phyloP scores from a whole-genome alignment of 1,140 invertebrate species.

The Cephus cinctus region DNA sequence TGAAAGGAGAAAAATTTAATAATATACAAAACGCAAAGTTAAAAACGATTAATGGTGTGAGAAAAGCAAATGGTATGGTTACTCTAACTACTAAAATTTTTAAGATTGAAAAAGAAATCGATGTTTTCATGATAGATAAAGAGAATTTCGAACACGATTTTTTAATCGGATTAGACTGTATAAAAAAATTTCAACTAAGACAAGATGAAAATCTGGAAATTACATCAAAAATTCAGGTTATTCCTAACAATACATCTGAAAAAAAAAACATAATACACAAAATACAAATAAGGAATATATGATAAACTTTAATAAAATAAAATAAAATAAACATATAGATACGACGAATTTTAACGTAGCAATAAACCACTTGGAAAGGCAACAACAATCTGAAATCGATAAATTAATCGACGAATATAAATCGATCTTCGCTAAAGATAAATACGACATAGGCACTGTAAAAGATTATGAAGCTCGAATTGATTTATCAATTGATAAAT shows the following conservation, averaged over 20 bases:
- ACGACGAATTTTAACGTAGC: conserved; percentile 23
- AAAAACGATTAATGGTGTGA: too few relatives aligned
- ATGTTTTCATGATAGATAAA: neutral
- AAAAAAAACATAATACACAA: too few relatives aligned
- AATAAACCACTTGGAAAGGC: conserved; percentile 23
- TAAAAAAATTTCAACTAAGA: neutral
- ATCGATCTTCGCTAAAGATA: conserved; percentile 17
- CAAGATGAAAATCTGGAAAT: conserved; percentile 1
- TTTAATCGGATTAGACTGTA: neutral
- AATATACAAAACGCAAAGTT: too few relatives aligned
- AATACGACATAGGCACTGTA: conserved; percentile 18
- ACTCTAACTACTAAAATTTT: neutral
- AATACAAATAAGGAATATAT: too few relatives aligned
- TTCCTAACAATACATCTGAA: too few relatives aligned
- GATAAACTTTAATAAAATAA: too few relatives aligned
- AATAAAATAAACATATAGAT: conserved; percentile 36
- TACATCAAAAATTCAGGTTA: neutral
- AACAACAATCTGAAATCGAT: conserved; percentile 20
- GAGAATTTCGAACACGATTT: neutral
- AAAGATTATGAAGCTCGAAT: conserved; percentile 25
- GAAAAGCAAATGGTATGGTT: neutral
- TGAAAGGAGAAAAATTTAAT: too few relatives aligned
- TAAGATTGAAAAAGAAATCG: neutral
- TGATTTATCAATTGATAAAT: conserved; percentile 10
- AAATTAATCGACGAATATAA: conserved; percentile 6